phyloP scores from a whole-genome alignment of 35 echinoderm and acorn worm genomes.

The Ptychodera flava region DNA sequence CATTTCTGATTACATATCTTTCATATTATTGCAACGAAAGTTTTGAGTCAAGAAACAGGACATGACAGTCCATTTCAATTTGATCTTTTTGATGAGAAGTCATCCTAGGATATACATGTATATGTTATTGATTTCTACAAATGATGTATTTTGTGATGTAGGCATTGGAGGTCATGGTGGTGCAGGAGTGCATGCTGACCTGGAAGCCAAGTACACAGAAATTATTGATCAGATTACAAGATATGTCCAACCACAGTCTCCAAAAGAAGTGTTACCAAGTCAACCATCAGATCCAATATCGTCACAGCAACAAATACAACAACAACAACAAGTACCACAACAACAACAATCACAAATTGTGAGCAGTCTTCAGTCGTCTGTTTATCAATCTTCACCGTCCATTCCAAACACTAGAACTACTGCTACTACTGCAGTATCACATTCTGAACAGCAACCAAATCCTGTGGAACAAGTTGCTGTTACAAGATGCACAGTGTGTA shows the following conservation, averaged over 20 bases:
- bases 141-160: no score
- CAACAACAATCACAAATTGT: neutral
- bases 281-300: conserved; percentile 10
- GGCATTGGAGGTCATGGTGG: conserved; percentile 76
- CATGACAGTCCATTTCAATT: no score
- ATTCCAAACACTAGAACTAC: neutral
- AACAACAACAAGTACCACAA: conserved; percentile 18
- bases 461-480: conserved; percentile 36
- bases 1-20: no score
- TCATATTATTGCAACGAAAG: no score
- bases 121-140: no score
- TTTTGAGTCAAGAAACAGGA: no score
- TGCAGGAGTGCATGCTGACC: conserved; percentile 44
- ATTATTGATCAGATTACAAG: conserved; percentile 32
- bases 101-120: no score
- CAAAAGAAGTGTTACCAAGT: conserved; percentile 13
- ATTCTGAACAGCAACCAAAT: conserved; percentile 1
- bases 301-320: neutral
- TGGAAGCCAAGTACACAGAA: conserved; percentile 55
- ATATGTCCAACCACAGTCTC: conserved; percentile 25
- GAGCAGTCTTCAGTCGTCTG: neutral
- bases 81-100: no score
- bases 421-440: neutral
- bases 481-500: conserved; percentile 53
- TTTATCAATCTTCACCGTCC: neutral